Evolutionary conservation across 2,888 invertebrate genomes (phyloP), one percentile per base, ranked within the genome.

Genomic region (Camptogramma bilineatum): DNA sequence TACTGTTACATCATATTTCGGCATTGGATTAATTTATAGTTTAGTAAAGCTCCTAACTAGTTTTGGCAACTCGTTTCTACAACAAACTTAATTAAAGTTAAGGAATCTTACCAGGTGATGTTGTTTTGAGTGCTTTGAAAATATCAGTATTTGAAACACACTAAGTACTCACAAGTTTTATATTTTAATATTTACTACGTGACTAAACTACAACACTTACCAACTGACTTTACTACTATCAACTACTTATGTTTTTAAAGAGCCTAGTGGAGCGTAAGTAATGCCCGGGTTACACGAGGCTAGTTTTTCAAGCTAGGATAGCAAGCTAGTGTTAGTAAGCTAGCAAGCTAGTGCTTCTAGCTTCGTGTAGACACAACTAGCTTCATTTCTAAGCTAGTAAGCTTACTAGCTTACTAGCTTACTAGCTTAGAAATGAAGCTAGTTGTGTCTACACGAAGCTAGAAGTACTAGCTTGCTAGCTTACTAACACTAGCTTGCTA

Each of bases 61-160:
- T 88, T 87, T 85, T 66, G 82, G 81, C 73, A 87, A 88, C 84
- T 87, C 79, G 83, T 87, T 84, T 81, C 79, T 83, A 82, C 80
- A 82, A 76, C 74, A 77, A 79, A 79, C 79, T 84, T 87, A 83
- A 88, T 87, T 85, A 84, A 86, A 87, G 79, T 88, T 85, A 74
- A 63, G 57, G 64, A 64, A 65, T 58, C 62, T 64, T 59, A 28
- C 28, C 28, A 66, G 66, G 64, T 73, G 54, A 64, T 47, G 54
- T 31, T 10, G 19, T 47, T 55, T 47, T 47, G 55, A 47, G 4
- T 18, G 18, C 18, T 46, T 46, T 54, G 28, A 13, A 39, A 0
- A 39, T 39, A 8, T 13, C 1, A 39, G 34, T 39, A 39, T 39
- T 39, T 10, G 34, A 39, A 39, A 13, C 34, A 39, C 34, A 39